These are phyloP conservation scores for Planiliza haematocheilus DNA, from an alignment of 2,113 vertebrate species.

Conservation along the genomic window DNA sequence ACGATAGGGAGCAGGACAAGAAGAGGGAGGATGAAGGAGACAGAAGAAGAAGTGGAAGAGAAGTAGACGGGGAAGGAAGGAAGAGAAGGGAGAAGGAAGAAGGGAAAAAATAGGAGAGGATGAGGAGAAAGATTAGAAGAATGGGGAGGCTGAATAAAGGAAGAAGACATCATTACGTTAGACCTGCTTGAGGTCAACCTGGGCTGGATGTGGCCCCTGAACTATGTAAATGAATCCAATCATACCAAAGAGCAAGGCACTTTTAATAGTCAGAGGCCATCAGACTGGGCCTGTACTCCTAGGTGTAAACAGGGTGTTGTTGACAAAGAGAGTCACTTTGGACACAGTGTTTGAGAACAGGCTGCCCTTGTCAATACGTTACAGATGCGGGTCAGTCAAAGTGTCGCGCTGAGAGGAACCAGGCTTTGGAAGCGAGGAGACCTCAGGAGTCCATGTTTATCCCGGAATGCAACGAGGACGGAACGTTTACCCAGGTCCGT, in stretches of 20 bases:
- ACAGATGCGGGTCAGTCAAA: constrained; percentile 94
- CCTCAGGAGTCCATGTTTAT: constrained; percentile 96
- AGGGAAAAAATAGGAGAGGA: no score
- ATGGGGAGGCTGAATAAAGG: no score
- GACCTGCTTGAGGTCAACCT: no score
- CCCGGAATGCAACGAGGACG: constrained; percentile 96
- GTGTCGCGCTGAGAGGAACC: constrained; percentile 90
- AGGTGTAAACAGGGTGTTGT: constrained; percentile 32
- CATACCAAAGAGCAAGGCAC: constrained; percentile 16
- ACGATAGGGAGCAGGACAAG: no score
- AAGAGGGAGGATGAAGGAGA: no score
- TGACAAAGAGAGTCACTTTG: constrained; percentile 40
- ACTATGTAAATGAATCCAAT: constrained; percentile 1
- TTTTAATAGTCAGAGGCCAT: neutral
- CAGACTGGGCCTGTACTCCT: neutral
- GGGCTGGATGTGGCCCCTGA: no score
- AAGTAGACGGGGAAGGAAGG: no score
- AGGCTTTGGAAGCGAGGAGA: constrained; percentile 92
- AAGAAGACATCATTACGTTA: no score
- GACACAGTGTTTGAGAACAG: constrained; percentile 20
- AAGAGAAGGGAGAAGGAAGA: no score
- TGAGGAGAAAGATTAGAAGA: no score
- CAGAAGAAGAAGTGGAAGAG: no score
- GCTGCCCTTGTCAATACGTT: constrained; percentile 33
- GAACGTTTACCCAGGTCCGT: constrained; percentile 94